Evolutionary conservation across 2,888 invertebrate species (phyloP).

Genomic region (Drosophila borealis): DNA sequence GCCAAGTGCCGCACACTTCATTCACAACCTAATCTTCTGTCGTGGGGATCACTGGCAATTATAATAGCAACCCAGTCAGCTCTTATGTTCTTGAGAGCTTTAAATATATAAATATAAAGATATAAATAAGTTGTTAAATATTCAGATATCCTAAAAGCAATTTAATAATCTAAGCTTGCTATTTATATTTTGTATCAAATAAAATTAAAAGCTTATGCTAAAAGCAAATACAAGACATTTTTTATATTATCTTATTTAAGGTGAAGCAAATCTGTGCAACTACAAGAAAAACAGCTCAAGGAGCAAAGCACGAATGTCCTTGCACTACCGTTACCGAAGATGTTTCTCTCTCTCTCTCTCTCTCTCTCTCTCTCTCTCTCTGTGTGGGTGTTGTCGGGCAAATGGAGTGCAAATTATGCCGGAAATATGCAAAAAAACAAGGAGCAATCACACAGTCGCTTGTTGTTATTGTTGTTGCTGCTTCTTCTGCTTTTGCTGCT

Average conservation of each 20-base stretch:
- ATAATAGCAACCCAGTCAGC: conserved; percentile 21
- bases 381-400: conserved; percentile 30
- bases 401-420: conserved; percentile 77
- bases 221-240: conserved; percentile 41
- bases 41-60: conserved; percentile 50
- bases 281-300: conserved; percentile 36
- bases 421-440: conserved; percentile 57
- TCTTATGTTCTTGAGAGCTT: conserved; percentile 14
- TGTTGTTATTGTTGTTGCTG: conserved; percentile 11
- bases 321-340: conserved; percentile 26
- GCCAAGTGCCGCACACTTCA: conserved; percentile 61
- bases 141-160: too few relatives aligned
- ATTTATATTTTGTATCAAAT: neutral
- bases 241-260: conserved; percentile 48
- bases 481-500: conserved; percentile 1
- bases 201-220: conserved; percentile 63
- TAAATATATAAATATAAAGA: conserved; percentile 2
- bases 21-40: conserved; percentile 8
- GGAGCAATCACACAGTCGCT: conserved; percentile 17
- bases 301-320: conserved; percentile 49
- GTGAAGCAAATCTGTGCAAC: conserved; percentile 42
- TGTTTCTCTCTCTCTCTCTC: conserved; percentile 34
- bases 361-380: conserved; percentile 24
- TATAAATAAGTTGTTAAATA: neutral
- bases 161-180: too few relatives aligned